Evolutionary conservation across 1,140 invertebrate genomes (phyloP).

Genomic region (Hylyphantes graminicola): DNA sequence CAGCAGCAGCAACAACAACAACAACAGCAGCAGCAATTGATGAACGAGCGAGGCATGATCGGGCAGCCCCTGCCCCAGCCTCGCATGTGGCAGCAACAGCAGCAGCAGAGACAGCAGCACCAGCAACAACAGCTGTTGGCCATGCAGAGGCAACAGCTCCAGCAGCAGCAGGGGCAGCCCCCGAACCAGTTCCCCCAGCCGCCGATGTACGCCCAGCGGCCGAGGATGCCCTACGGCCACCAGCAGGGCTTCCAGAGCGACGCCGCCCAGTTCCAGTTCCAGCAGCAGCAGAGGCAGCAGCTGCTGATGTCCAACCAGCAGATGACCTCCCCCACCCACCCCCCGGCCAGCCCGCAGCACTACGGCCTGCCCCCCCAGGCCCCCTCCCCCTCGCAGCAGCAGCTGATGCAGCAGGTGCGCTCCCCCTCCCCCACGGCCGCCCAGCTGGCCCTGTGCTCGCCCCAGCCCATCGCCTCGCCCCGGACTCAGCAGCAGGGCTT

Average conservation of each 20-base stretch:
- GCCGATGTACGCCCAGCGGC: constrained; percentile 59
- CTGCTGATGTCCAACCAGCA: constrained; percentile 52
- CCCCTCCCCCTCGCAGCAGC: constrained; percentile 74
- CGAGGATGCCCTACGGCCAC: constrained; percentile 45
- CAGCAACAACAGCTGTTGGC: constrained; percentile 49
- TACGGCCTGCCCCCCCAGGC: constrained; percentile 56
- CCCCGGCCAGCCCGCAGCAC: constrained; percentile 61
- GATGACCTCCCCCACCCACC: constrained; percentile 52
- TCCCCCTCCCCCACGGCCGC: constrained; percentile 77
- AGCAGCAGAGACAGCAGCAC: constrained; percentile 63
- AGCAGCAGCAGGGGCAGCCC: constrained; percentile 67
- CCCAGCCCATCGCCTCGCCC: constrained; percentile 82
- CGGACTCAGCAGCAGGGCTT: constrained; percentile 71
- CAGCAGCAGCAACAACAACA: constrained; percentile 7
- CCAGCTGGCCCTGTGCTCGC: constrained; percentile 70
- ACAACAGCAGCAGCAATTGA: constrained; percentile 64
- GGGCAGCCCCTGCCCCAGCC: constrained; percentile 61
- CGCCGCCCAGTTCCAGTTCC: constrained; percentile 42
- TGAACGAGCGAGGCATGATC: constrained; percentile 62
- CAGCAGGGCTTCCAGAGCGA: constrained; percentile 54
- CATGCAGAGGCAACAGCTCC: constrained; percentile 70
- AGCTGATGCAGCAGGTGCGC: constrained; percentile 80
- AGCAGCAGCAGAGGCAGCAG: constrained; percentile 54
- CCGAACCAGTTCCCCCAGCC: constrained; percentile 61
- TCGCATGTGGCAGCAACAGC: constrained; percentile 61